phyloP scores from a whole-genome alignment of 2,888 invertebrate species.

The Harpalus rubripes region DNA sequence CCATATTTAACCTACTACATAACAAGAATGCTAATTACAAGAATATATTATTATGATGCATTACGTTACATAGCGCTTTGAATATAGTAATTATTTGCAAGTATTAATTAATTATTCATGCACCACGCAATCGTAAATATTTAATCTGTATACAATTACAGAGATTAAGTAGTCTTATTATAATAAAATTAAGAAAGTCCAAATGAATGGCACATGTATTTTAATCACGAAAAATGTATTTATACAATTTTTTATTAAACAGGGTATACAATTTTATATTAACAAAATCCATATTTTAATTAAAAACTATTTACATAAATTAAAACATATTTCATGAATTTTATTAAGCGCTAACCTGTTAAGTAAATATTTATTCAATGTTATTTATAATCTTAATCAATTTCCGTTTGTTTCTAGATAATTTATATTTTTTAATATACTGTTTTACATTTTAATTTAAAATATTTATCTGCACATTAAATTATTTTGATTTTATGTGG shows the following conservation, averaged over 20 bases:
- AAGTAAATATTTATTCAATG: no score
- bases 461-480: no score
- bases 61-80: not conserved
- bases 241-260: not conserved
- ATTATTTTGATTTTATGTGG: no score
- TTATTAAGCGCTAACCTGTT: no score
- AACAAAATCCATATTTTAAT: no score
- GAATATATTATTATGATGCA: not conserved
- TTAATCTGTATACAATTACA: not conserved
- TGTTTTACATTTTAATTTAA: no score
- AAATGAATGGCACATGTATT: not conserved
- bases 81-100: not conserved
- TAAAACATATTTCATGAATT: no score
- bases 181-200: not conserved
- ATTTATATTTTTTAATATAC: no score
- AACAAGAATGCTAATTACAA: not conserved
- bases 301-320: no score
- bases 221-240: not conserved
- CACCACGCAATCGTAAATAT: not conserved
- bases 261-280: no score
- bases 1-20: slow-evolving; percentile 2
- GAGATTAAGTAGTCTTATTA: not conserved
- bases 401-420: no score
- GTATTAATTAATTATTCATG: not conserved
- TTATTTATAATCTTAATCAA: no score